Base-by-base conservation (phyloP, 2,888 invertebrate genomes). In the Andrena bicolor region DNA sequence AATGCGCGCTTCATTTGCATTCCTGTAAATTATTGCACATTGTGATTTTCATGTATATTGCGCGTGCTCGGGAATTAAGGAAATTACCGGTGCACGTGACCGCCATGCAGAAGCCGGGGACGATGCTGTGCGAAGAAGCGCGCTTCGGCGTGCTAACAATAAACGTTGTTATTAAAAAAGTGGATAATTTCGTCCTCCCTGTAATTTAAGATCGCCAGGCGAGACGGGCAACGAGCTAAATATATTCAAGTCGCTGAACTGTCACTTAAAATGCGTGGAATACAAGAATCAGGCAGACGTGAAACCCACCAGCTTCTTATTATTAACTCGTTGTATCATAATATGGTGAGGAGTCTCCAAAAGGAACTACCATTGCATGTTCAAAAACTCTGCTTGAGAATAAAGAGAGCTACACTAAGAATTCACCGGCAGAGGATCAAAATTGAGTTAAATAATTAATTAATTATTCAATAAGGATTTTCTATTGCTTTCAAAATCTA, bases 31-130 rank as follows among this genome's bases (percentile, higher is more conserved):
- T 56, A 13, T 74, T 68, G 26, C 58, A 80, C 30, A 69, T 75
- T 72, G 74, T 63, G 69, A 77, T 83, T 84, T 74, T 63, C 74
- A 77, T 80, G 74, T 80, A 80, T 65, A 53, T 80, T 80, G 56
- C 60, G 76, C 76, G 49, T 73, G 63, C 60, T 68, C 61, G 61
- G 13, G 30, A 76, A 83, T 84, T 70, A 82, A 85, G 84, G 76
- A 84, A 84, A 79, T 84, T 76, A 82, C 41, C n/a, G 26, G 23
- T 2, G 65, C 73, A 51, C 84, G 82, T 85, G 80, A 85, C 71
- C 7, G 8, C 0, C 56, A 76, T 82, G 56, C 63, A 66, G 13
- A 71, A 82, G 74, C 41, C 30, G 56, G 28, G 16, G 1, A 20
- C 20, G 35, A 61, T 28, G 8, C n/a, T 32, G n/a, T 7, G 8